Conservation (phyloP, 2,888 invertebrate genomes). For the Metacarcinus magister region DNA sequence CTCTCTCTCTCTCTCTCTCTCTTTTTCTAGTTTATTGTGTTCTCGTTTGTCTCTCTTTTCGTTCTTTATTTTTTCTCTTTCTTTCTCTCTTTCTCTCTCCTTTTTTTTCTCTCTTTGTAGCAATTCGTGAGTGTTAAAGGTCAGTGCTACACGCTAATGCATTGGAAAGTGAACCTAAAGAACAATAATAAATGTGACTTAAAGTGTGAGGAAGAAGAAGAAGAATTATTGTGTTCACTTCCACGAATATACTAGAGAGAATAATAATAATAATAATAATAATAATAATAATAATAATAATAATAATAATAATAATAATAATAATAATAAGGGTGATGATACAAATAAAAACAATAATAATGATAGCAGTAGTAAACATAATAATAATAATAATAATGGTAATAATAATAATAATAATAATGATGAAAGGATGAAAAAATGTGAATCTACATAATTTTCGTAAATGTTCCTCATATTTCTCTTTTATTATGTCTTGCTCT, state of each 20-base stretch:
- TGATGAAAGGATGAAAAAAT: neutral
- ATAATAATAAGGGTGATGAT: neutral
- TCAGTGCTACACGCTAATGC: neutral
- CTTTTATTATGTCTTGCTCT: slow-evolving; percentile 45
- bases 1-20: slow-evolving; percentile 18
- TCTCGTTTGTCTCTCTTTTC: neutral
- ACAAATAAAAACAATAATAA: neutral
- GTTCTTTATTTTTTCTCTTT: neutral
- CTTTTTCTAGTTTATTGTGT: neutral
- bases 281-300: too few relatives aligned
- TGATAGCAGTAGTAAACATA: neutral
- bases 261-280: too few relatives aligned
- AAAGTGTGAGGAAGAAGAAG: neutral
- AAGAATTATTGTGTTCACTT: neutral
- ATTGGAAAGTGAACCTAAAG: neutral
- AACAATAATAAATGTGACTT: neutral
- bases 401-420: neutral
- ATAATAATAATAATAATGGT: neutral
- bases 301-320: too few relatives aligned
- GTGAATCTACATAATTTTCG: neutral
- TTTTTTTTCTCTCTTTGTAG: neutral
- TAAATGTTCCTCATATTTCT: slow-evolving; percentile 1
- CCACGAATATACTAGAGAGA: neutral
- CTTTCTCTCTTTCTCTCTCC: neutral
- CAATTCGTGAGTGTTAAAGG: neutral